Base-by-base conservation (phyloP, 2,797 vertebrate genomes). In the Cynodonichthys magdalenae region DNA sequence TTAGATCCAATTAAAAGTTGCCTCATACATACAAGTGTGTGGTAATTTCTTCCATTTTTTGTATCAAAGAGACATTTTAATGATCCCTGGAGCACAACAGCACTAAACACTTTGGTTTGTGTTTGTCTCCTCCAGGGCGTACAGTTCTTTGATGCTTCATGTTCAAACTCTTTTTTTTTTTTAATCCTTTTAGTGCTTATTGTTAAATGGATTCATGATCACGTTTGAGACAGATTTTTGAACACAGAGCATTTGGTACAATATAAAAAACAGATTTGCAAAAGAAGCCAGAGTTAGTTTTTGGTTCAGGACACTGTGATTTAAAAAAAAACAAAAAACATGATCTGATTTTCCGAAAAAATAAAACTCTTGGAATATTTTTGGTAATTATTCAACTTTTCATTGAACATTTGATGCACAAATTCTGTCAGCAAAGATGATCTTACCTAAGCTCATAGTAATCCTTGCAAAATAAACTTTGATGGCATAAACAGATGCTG, bases 31-130 rank as follows among this genome's bases (percentile, higher is more conserved):
- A n/a, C n/a, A 86, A 73, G 71, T 58, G 53, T 78, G 82, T 8
- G 31, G 77, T 90, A 63, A 90, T 89, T 82, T 89, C 66, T 90
- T 89, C 86, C 87, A 88, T 74, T 84, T 66, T 71, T 42, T 36
- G 53, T 73, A 66, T 82, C 75, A 20, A 9, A 78, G 62, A 66
- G 47, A 75, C 36, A 31, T 71, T 80, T 76, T 68, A 74, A 84
- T 68, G 61, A 77, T 79, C 85, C 79, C 77, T 79, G 60, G 54
- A 79, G 45, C 61, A 64, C 18, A 9, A 50, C 63, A 24, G 76
- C 55, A 41, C 79, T 84, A 64, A 86, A 86, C 48, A 46, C 45
- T 80, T 47, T 77, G 17, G 19, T 75, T 80, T 88, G 62, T 71
- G 50, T 61, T 65, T 44, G 50, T 65, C 12, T 59, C 47, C 74